Evolutionary conservation across 2,888 invertebrate genomes (phyloP).

Genomic region (Drosophila koepferae): DNA sequence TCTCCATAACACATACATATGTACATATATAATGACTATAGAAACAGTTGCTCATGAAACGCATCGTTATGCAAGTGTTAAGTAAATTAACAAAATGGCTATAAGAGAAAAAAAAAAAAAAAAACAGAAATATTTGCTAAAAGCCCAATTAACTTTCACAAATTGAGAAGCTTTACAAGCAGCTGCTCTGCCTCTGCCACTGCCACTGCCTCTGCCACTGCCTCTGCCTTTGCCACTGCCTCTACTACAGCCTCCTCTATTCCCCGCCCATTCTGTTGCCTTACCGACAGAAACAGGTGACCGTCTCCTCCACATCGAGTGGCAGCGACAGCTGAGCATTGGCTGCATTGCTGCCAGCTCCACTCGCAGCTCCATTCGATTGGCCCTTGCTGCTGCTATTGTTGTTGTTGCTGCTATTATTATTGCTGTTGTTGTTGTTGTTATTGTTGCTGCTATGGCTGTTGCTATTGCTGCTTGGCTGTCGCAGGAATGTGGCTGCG

Average conservation of each 20-base stretch:
- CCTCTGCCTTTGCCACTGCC: too few relatives aligned
- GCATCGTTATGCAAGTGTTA: not conserved
- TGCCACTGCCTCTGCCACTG: not conserved
- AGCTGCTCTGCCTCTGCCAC: slow-evolving; percentile 1
- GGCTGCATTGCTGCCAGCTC: slow-evolving; percentile 28
- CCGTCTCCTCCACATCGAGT: slow-evolving; percentile 89
- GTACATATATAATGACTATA: not conserved
- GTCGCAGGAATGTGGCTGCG: slow-evolving; percentile 77
- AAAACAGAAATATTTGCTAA: not conserved
- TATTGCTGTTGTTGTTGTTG: slow-evolving; percentile 43
- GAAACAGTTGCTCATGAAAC: not conserved
- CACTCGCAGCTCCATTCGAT: slow-evolving; percentile 7
- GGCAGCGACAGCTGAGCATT: slow-evolving; percentile 86
- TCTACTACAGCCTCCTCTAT: not conserved
- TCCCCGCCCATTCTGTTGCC: slow-evolving; percentile 3
- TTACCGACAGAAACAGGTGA: slow-evolving; percentile 93
- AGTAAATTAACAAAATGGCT: slow-evolving; percentile 13
- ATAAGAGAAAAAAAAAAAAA: not conserved
- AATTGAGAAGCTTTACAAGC: slow-evolving; percentile 1
- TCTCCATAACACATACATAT: not conserved
- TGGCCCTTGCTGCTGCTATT: slow-evolving; percentile 31
- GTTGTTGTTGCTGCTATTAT: slow-evolving; percentile 14
- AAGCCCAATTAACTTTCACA: slow-evolving; percentile 9
- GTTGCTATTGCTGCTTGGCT: slow-evolving; percentile 74
- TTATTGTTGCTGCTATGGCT: slow-evolving; percentile 26